A percentile compares a stretch with the other conserved stretches of the same genome.
These are phyloP conservation scores for Typhlichthys subterraneus DNA, from an alignment of 2,797 vertebrate genomes.

Conservation along the genomic window DNA sequence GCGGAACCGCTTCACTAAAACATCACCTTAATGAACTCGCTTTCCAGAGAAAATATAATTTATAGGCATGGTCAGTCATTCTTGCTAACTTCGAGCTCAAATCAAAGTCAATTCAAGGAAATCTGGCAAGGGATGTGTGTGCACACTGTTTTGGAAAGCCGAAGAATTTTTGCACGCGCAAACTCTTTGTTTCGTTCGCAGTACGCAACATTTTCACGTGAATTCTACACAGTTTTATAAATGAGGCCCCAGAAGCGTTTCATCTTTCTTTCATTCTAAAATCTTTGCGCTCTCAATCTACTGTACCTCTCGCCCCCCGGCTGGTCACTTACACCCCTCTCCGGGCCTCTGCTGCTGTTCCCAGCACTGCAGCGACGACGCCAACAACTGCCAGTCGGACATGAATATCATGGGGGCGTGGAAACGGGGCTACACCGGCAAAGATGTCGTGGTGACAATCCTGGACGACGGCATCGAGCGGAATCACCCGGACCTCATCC, in stretches of 20 bases:
- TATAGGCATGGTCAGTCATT: too few species aligned
- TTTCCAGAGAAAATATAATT: background rate
- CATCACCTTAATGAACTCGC: background rate
- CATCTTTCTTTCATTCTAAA: background rate
- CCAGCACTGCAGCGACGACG: conserved; percentile 95
- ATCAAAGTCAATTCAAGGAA: too few species aligned
- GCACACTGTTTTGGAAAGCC: too few species aligned
- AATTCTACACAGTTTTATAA: too few species aligned
- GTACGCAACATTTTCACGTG: too few species aligned
- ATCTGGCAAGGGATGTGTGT: too few species aligned
- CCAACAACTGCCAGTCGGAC: conserved; percentile 95
- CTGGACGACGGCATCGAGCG: conserved; percentile 96
- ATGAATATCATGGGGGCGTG: conserved; percentile 99
- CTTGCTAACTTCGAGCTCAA: too few species aligned
- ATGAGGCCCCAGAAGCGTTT: too few species aligned
- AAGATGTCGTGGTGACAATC: conserved; percentile 95
- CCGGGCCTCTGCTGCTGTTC: background rate
- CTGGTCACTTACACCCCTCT: background rate
- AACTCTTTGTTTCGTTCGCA: too few species aligned
- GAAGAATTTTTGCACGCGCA: too few species aligned
- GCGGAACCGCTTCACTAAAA: background rate
- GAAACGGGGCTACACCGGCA: conserved; percentile 97
- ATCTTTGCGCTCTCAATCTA: too few species aligned
- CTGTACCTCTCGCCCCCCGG: background rate
- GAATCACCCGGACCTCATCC: conserved; percentile 92